These are phyloP conservation scores for Apus apus DNA, from an alignment of 2,113 vertebrate species.

Conservation along the genomic window DNA sequence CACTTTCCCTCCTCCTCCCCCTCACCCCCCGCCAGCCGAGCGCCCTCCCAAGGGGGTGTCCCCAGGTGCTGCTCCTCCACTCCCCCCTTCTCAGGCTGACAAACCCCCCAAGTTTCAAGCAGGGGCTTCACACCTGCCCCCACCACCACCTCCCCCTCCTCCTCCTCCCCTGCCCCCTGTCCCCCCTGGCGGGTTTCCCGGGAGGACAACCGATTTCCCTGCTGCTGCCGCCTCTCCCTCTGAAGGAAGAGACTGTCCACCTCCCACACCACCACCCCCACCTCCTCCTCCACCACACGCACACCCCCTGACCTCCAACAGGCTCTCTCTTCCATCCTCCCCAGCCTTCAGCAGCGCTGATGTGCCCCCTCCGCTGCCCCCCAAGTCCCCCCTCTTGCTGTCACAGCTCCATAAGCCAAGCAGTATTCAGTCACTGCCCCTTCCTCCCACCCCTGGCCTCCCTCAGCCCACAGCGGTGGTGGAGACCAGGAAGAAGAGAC, in stretches of 20 bases:
- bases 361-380: constrained; percentile 70
- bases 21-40: constrained; percentile 59
- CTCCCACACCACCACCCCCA: background rate
- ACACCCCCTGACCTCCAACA: background rate
- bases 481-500: constrained; percentile 66
- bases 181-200: constrained; percentile 58
- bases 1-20: constrained; percentile 57
- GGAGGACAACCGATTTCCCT: constrained; percentile 65
- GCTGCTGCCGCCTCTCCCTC: constrained; percentile 36
- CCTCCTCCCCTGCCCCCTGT: constrained; percentile 66
- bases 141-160: constrained; percentile 60
- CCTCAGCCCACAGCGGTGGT: constrained; percentile 24
- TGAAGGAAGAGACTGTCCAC: constrained; percentile 58
- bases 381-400: constrained; percentile 77
- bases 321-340: constrained; percentile 45
- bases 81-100: constrained; percentile 63
- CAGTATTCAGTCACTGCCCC: constrained; percentile 60
- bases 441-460: constrained; percentile 79
- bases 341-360: background rate
- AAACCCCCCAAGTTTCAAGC: constrained; percentile 77
- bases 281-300: constrained; percentile 46
- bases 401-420: constrained; percentile 71
- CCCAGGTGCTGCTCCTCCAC: constrained; percentile 55
- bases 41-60: constrained; percentile 66
- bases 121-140: constrained; percentile 59